Base-by-base conservation (phyloP, 2,888 invertebrate species). In the Bimastos eiseni region DNA sequence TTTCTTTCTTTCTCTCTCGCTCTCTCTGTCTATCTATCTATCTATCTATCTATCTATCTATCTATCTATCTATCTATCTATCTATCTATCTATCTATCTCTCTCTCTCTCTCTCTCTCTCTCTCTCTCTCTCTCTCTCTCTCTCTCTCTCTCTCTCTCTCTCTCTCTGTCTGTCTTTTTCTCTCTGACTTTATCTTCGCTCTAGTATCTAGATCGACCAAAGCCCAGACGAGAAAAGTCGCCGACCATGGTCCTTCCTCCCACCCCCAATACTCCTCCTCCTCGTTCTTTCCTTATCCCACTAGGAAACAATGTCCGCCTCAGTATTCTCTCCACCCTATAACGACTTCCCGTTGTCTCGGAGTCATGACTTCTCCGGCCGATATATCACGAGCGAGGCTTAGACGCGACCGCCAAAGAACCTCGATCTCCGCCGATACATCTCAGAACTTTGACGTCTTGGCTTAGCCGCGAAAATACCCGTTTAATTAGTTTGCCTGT, bases 401-500 rank as follows among this genome's bases (percentile, higher is more conserved):
- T 86, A 86, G 17, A 4, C 86, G 86, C 8, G 34, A 36, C 86
- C 49, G 49, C 21, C 24, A 6, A 34, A 24, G 83, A 33, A 34
- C 86, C 36, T 17, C 37, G 21, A 83, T 86, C 37, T 90, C 38
- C 84, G 19, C 90, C 41, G 30, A 90, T 90, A 90, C 38, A 90
- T 90, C 90, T 83, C 84, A 33, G 37, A 34, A 86, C 86, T 37
- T 37, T 37, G 86, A 86, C 90, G 84, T 83, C 41, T 33, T 38
- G 90, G 90, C 90, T 90, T 90, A 55, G 84, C 33, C 55, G 90
- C 70, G 91, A 49, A 70, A 44, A 88, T 91, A 83, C 89, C 90
- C 91, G 84, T 91, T 91, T 91, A 91, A 91, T 91, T 91, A 90
- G 89, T 84, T 89, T 49, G 84, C 49, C 37, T 21, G 44, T 21